Evolutionary conservation across 2,113 vertebrate genomes (phyloP), one percentile per base, ranked within the genome.

Genomic region (Caretta caretta): DNA sequence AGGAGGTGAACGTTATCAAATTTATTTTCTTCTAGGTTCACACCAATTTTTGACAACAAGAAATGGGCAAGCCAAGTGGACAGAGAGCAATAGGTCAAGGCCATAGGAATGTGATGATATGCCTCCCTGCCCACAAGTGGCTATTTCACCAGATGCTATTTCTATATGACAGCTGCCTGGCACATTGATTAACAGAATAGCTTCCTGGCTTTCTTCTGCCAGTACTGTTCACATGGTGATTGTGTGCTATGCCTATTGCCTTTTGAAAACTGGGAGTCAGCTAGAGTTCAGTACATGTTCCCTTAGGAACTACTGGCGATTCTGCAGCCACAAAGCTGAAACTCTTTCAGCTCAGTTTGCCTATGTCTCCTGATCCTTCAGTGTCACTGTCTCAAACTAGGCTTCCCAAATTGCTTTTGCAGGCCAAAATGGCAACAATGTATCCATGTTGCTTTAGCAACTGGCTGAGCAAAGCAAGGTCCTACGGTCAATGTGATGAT

Each of bases 111-210:
- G 53, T 57, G 22, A 59, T 42, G 53, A 16, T n/a, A 80, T 2
- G 0, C 81, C 25, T 85, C 50, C 48, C 87, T 29, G 53, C 31
- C 20, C 50, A 51, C 10, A 81, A 83, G 83, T 50, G 81, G 69
- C 93, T 65, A 35, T 96, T 92, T 92, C 91, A 76, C 82, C 84
- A 86, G 84, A 83, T 83, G 57, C 90, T 86, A n/a, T 57, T 59
- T 49, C 49, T 54, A 49, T 56, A 84, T 92, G 50, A 50, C 79
- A 94, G 79, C 88, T 91, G 81, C 78, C 92, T 1, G 16, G 65
- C 24, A 20, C 53, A 86, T 81, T 84, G 57, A 79, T 83, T 24
- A 83, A 56, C 25, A 81, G 38, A 79, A 89, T 38, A 78, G 51
- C 29, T 54, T 92, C 84, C 50, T 13, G 2, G 46, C 82, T 89